Evolutionary conservation across 2,113 vertebrate genomes (phyloP), one percentile per base, ranked within the genome.

Genomic region (Nesogale talazaci): DNA sequence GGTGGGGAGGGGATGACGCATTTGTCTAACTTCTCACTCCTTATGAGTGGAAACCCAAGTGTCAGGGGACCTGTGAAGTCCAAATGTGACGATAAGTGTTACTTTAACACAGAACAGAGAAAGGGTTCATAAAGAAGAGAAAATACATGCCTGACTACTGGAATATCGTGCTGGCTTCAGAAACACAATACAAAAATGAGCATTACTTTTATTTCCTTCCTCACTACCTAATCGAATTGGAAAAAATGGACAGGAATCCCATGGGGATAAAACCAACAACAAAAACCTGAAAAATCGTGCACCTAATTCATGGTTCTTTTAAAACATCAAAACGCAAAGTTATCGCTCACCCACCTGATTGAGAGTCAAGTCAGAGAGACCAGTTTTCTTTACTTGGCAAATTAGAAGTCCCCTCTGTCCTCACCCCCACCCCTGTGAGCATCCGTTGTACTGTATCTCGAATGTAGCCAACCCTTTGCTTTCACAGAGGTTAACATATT

Each of bases 401-500:
- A 61, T 16, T 86, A 89, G 79, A 87, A 75, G 46, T n/a, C 17
- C 1, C 22, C 15, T 27, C 17, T 65, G 38, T 75, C 57, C 1
- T 46, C 63, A 65, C 46, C 5, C 3, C 16, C 56, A 11, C 56
- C 59, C 59, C 59, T 57, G 34, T 34, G 67, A 42, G 34, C 22
- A 36, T 22, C 23, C 92, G 81, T 88, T 83, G 34, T 79, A 27
- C 14, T 65, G 27, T 80, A n/a, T 5, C 25, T 93, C 85, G 40
- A 16, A 52, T 83, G 38, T n/a, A 52, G 23, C 72, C 19, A 72
- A 19, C 65, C 72, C 2, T 83, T 90, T 86, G 46, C 34, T 38
- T 65, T 15, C 65, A 91, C 25, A 87, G 74, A 84, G 34, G n/a
- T 85, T 36, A 95, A 94, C 86, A 78, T 80, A 75, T 76, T n/a